Evolutionary conservation across 2,888 invertebrate genomes (phyloP), one percentile per base, ranked within the genome.

Genomic region (Callinectes sapidus): DNA sequence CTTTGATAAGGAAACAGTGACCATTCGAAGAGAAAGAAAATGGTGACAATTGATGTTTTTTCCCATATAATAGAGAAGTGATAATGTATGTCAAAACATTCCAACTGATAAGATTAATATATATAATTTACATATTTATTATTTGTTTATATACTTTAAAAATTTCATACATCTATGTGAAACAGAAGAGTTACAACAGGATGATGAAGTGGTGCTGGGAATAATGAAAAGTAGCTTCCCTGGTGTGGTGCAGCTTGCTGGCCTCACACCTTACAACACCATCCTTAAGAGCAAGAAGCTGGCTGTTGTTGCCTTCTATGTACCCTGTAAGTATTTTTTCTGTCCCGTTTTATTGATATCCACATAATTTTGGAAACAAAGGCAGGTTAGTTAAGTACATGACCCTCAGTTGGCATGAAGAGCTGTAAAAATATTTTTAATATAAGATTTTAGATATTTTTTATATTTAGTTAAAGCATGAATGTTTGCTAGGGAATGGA

Each of bases 111-210:
- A 6, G 42, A 42, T 42, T 42, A 2, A 35, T 81, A 8, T 5
- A 81, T 5, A 32, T 32, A 8, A n/a, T n/a, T 28, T 86, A 86
- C 10, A 3, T 86, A 8, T 39, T 13, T 42, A n/a, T 86, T 23
- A 39, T 23, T 35, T 16, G 5, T 86, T n/a, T 39, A 42, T 18
- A 14, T 86, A 35, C 18, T 39, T 28, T 23, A 0, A 23, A 10
- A 86, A 1, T 39, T 23, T 10, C 71, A 35, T 85, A 39, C 55
- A n/a, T 66, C 2, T 77, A 3, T 48, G 39, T 89, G 48, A 66
- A 16, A 23, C 93, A 93, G 92, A 92, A 71, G 93, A 93, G 35
- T 71, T 93, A 23, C 92, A 90, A 66, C 92, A 92, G 14, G 93
- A 93, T 88, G 93, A 93, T 88, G 92, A 93, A 66, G 87, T 92